Evolutionary conservation across 2,888 invertebrate genomes (phyloP).

Genomic region (Philereme vetulata): DNA sequence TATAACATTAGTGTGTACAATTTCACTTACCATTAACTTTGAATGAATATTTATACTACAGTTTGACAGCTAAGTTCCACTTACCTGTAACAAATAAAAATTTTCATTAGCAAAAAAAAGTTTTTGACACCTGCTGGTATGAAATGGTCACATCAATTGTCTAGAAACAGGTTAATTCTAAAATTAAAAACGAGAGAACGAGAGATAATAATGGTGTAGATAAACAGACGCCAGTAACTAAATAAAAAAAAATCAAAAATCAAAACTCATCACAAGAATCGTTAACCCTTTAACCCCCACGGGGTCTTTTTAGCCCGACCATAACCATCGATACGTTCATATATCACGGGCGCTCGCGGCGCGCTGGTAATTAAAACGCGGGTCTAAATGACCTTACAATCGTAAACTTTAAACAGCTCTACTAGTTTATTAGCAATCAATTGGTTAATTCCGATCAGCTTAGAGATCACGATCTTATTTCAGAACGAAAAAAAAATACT

Average conservation of each 20-base stretch:
- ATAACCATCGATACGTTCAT: constrained; percentile 1
- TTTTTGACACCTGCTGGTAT: neutral
- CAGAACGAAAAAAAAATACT: neutral
- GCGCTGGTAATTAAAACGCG: constrained; percentile 14
- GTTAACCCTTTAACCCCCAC: neutral
- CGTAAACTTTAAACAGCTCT: constrained; percentile 14
- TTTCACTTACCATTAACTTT: too few relatives aligned
- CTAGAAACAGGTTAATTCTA: too few relatives aligned
- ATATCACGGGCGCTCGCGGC: neutral
- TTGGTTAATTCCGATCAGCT: constrained; percentile 3
- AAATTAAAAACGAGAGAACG: too few relatives aligned
- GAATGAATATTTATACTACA: too few relatives aligned
- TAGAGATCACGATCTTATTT: constrained; percentile 1
- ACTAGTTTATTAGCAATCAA: constrained; percentile 19
- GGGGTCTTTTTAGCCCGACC: constrained; percentile 11
- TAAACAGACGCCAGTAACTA: too few relatives aligned
- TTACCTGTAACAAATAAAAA: constrained; percentile 25
- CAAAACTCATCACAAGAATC: neutral
- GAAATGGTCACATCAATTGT: too few relatives aligned
- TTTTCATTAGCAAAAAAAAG: constrained; percentile 1
- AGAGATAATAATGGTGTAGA: too few relatives aligned
- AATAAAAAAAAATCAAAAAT: too few relatives aligned
- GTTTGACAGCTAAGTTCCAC: neutral
- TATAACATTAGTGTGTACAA: too few relatives aligned
- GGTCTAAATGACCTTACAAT: constrained; percentile 13